A percentile compares a stretch with the other conserved stretches of the same genome.
Evolutionary conservation across 2,113 vertebrate species (phyloP).

Genomic region (Rattus norvegicus): GRCr8 NC_086020.1:161561501-161562000

Average conservation of each 20-base stretch:
- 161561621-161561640: neutral
- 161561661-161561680: neutral
- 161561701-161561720: neutral
- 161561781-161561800: neutral
- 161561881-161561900: neutral
- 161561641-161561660: neutral
- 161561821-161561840: neutral
- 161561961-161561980: no score
- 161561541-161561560: neutral
- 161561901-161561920: no score
- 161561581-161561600: neutral
- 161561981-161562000: no score
- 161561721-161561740: neutral
- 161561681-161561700: neutral
- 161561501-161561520: neutral
- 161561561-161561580: neutral
- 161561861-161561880: neutral
- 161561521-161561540: neutral
- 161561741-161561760: neutral
- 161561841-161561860: no score
- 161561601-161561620: neutral
- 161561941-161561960: no score
- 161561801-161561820: neutral
- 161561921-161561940: no score
- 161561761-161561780: neutral